Evolutionary conservation across 2,113 vertebrate genomes (phyloP), one percentile per base, ranked within the genome.

Genomic region (Zosterops japonicus): DNA sequence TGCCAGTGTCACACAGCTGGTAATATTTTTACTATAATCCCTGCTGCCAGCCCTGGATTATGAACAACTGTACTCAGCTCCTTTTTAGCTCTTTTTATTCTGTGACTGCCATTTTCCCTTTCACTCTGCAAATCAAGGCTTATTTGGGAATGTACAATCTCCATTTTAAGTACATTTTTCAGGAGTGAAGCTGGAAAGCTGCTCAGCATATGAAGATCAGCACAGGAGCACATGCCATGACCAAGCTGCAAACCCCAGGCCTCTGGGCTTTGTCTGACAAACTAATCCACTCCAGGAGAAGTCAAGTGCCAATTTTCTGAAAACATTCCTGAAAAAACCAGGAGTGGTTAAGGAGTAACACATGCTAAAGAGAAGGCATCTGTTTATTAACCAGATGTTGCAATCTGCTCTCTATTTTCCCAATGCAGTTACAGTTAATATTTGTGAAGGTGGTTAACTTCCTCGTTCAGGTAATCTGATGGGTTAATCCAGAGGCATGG

Each of bases 401-500:
- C 56, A 69, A 94, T 70, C 80, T 5, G 33, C 76, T 64, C 89
- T 78, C 94, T 93, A 63, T 70, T 93, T 95, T 96, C 85, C 80
- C 83, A 91, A 1, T 33, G 88, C 61, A 77, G 68, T 65, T 72
- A 36, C 39, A 89, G 90, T 95, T 93, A 83, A 89, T 91, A 96
- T 96, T 89, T 88, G 88, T 87, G 76, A 95, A 95, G 94, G 72
- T 75, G 82, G 41, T 70, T 95, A 55, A 96, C 84, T 95, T 96
- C 94, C 29, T 6, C 61, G 89, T 44, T 69, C 91, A 96, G 86
- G 71, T 61, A 91, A 71, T 52, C 42, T 72, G 82, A 72, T 21
- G 68, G 21, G 60, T 87, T 92, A 84, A 91, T 96, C 89, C 95
- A 87, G 55, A 78, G 47, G 14, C 81, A 72, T 24, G 31, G 61